These are phyloP conservation scores for Neomorphus geoffroyi DNA, from an alignment of 2,797 vertebrate genomes.

Conservation along the genomic window DNA sequence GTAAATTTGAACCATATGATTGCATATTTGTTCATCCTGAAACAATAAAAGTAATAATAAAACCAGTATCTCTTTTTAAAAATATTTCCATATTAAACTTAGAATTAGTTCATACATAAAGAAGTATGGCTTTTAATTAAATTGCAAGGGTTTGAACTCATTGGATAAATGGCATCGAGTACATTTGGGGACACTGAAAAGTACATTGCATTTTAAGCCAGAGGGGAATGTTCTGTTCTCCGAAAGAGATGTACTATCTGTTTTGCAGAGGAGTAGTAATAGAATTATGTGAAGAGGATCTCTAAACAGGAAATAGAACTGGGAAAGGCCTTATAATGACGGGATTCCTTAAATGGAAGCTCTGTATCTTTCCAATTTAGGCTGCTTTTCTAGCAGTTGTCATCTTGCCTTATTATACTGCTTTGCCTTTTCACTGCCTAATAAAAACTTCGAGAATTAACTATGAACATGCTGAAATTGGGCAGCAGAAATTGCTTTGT, in stretches of 20 bases:
- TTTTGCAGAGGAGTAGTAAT: neutral
- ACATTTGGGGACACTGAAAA: neutral
- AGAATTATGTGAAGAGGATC: neutral
- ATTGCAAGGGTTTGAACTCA: neutral
- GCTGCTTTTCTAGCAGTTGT: constrained; percentile 31
- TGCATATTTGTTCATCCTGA: constrained; percentile 19
- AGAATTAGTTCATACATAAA: neutral
- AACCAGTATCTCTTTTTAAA: constrained; percentile 7
- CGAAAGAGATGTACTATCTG: neutral
- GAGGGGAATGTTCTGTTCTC: neutral
- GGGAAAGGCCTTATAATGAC: neutral
- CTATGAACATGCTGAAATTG: neutral
- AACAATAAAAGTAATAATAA: constrained; percentile 39
- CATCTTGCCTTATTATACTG: neutral
- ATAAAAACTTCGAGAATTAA: constrained; percentile 46
- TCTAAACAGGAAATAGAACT: neutral
- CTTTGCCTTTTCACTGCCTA: neutral
- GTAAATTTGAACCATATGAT: constrained; percentile 41
- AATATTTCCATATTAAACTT: constrained; percentile 24
- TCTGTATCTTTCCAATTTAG: constrained; percentile 12
- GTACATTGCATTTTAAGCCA: constrained; percentile 1
- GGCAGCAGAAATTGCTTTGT: neutral
- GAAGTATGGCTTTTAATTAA: neutral
- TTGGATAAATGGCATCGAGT: neutral
- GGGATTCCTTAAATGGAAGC: constrained; percentile 11